phyloP scores from a whole-genome alignment of 2,113 vertebrate species.

The Geococcyx californianus region DNA sequence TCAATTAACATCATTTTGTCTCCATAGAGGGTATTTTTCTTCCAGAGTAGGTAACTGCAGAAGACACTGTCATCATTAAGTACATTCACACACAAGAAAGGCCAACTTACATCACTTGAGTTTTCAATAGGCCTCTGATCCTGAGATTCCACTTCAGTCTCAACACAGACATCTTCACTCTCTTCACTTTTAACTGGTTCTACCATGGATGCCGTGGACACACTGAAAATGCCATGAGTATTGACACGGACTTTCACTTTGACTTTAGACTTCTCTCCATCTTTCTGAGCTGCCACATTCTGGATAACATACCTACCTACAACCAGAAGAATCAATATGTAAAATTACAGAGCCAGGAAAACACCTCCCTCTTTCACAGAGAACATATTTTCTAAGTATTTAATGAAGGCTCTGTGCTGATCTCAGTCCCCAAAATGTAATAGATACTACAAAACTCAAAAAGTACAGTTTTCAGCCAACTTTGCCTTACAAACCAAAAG shows the following conservation, averaged over 20 bases:
- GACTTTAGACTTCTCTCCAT: constrained; percentile 82
- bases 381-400: not conserved
- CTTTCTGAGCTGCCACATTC: constrained; percentile 80
- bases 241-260: constrained; percentile 84
- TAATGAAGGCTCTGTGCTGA: not conserved
- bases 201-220: constrained; percentile 81
- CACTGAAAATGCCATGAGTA: constrained; percentile 80
- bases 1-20: not conserved
- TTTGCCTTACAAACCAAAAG: not conserved
- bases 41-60: not conserved
- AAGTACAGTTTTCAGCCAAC: not conserved
- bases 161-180: constrained; percentile 52
- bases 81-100: not conserved
- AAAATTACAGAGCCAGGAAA: not conserved
- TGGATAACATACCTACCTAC: constrained; percentile 82
- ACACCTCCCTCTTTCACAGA: not conserved
- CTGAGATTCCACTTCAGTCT: constrained; percentile 69
- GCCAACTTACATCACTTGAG: constrained; percentile 72
- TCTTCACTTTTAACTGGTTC: constrained; percentile 77
- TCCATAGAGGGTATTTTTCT: not conserved
- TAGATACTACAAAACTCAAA: not conserved
- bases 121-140: constrained; percentile 61
- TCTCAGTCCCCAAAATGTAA: not conserved
- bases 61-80: not conserved
- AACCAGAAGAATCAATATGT: not conserved